Evolutionary conservation across 1,140 invertebrate species (phyloP).

Genomic region (Pogonomyrmex californicus): DNA sequence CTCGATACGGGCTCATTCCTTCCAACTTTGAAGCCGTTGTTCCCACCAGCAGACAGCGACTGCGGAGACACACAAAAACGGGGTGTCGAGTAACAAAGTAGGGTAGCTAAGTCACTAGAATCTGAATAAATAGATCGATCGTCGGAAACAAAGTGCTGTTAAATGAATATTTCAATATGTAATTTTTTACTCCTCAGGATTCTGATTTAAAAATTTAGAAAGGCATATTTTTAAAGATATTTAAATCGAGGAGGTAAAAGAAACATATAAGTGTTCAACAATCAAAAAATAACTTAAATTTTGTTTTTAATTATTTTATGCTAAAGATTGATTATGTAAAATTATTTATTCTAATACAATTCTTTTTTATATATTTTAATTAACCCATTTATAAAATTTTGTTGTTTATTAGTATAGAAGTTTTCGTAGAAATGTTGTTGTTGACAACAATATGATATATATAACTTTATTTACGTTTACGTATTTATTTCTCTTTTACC

Average conservation of each 20-base stretch:
- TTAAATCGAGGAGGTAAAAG: background rate
- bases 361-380: too few relatives aligned
- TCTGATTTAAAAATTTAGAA: conserved; percentile 12
- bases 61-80: conserved; percentile 12
- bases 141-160: background rate
- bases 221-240: background rate
- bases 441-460: background rate
- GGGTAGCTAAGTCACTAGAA: conserved; percentile 3
- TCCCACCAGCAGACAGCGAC: conserved; percentile 16
- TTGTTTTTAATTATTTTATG: background rate
- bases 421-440: background rate
- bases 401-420: background rate
- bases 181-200: background rate
- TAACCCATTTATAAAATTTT: background rate
- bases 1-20: conserved; percentile 49
- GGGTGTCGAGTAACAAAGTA: background rate
- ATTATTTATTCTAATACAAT: background rate
- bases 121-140: background rate
- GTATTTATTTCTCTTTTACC: background rate
- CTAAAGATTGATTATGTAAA: background rate
- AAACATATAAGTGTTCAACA: background rate
- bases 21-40: conserved; percentile 19
- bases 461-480: background rate
- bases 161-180: background rate
- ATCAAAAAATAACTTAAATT: background rate